Base-by-base conservation (phyloP, 1,140 invertebrate species). In the Zaprionus ghesquierei region DNA sequence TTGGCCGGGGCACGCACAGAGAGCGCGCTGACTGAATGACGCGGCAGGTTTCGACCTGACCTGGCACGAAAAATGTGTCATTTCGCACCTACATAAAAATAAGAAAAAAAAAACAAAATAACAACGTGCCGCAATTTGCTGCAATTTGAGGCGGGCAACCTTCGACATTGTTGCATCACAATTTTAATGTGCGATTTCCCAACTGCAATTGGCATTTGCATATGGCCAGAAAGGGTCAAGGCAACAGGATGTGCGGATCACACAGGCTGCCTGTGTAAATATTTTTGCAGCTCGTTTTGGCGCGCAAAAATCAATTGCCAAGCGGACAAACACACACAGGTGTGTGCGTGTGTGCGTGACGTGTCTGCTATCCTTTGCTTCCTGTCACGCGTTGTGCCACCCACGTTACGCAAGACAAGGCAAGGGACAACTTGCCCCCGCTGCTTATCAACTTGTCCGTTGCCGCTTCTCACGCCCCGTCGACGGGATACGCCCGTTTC, bases 11-110 rank as follows among this genome's bases (percentile, higher is more conserved):
- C 56, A 69, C 69, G 69, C 60, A 71, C 72, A 61, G 33, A 20
- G 33, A 46, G n/a, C n/a, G n/a, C n/a, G n/a, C 6, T 29, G 20
- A 12, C 51, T 82, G 79, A 84, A 89, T 89, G 84, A 89, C 84
- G 80, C 85, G 77, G 84, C 84, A 84, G 84, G 84, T 89, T 89
- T 55, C 71, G 65, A 2, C n/a, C 5, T 69, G 59, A 61, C 58
- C 70, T 54, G 50, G 54, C 54, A 55, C 13, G 15, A 10, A 70
- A 79, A 79, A 89, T 89, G 84, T 89, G 84, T 71, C 70, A 89
- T 89, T 89, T 89, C 85, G 84, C 84, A 89, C 84, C 80, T 89
- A 33, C 80, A 89, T 89, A 89, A 86, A 89, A 84, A 62, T 3
- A 6, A 51, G 1, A 5, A 33, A 33, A 33, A 33, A 33, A 33